Percentiles rank a stretch among this genome's conserved stretches.
Conservation (phyloP, 2,797 vertebrate species). For the Naso thynnoides region DNA sequence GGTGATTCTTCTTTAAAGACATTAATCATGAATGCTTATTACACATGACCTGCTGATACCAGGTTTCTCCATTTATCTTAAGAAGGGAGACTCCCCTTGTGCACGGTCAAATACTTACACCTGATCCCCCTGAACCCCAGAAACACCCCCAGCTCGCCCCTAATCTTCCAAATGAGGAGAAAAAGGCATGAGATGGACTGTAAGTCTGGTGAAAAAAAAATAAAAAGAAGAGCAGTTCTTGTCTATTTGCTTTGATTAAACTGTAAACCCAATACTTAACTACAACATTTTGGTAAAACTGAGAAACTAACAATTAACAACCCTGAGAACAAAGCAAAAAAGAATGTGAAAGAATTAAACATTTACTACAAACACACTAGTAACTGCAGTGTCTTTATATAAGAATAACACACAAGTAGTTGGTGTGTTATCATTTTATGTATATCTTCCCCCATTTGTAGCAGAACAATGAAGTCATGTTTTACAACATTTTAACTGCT, state of each 20-base stretch:
- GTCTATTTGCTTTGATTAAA: not conserved
- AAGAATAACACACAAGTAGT: not conserved
- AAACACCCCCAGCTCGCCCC: not conserved
- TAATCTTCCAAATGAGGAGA: constrained; percentile 4
- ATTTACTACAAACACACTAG: not conserved
- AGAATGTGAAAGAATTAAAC: not conserved
- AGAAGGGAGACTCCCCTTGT: constrained; percentile 53
- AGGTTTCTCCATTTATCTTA: constrained; percentile 67
- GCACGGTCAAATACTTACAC: constrained; percentile 67
- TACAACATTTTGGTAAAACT: not conserved
- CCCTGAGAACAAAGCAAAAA: not conserved
- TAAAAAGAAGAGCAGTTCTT: too few species aligned
- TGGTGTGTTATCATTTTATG: not conserved
- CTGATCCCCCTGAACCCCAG: constrained; percentile 57
- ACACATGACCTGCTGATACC: constrained; percentile 71
- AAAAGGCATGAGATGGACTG: not conserved
- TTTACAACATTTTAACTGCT: not conserved
- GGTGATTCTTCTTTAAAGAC: constrained; percentile 75
- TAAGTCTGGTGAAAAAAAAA: not conserved
- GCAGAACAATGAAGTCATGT: not conserved
- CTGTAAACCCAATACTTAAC: too few species aligned
- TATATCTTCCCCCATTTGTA: not conserved
- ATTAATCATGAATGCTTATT: constrained; percentile 79
- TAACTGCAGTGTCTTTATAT: not conserved
- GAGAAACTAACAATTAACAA: not conserved